Evolutionary conservation across 2,888 invertebrate species (phyloP).

Genomic region (Pemphredon lugubris): DNA sequence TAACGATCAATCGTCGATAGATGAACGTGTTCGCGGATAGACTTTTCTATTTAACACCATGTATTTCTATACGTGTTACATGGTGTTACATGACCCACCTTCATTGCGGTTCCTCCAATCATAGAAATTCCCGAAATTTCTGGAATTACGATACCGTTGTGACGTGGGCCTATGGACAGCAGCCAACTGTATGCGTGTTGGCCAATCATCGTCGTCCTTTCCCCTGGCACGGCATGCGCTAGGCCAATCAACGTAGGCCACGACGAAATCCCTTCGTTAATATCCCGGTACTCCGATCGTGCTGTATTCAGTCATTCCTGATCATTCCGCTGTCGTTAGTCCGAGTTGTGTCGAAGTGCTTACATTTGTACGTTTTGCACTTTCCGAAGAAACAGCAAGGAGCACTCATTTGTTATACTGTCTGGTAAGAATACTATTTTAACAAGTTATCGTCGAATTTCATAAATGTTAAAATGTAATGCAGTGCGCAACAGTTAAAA

Average conservation of each 20-base stretch:
- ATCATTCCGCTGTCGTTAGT: constrained; percentile 55
- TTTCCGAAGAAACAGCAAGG: constrained; percentile 8
- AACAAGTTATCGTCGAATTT: not conserved
- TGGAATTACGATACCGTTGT: constrained; percentile 54
- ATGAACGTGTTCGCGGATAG: too few relatives aligned
- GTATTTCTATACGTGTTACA: constrained; percentile 24
- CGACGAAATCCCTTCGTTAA: constrained; percentile 82
- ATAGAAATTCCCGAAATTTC: constrained; percentile 65
- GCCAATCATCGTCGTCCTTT: constrained; percentile 82
- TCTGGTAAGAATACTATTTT: constrained; percentile 28
- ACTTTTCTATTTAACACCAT: not conserved
- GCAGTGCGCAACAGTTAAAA: not conserved
- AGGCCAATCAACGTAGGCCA: constrained; percentile 85
- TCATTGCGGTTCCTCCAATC: constrained; percentile 22
- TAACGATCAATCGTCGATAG: not conserved
- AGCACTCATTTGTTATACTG: constrained; percentile 5
- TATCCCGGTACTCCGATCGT: constrained; percentile 72
- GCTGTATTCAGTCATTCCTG: constrained; percentile 74
- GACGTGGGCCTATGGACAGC: constrained; percentile 87
- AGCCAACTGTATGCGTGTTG: constrained; percentile 83
- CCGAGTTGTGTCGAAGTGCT: constrained; percentile 22
- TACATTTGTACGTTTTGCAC: constrained; percentile 20
- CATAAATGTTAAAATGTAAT: not conserved
- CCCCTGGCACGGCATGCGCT: constrained; percentile 73
- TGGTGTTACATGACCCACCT: not conserved